phyloP scores from a whole-genome alignment of 2,113 vertebrate genomes.

The Anarhynchus alexandrinus region DNA sequence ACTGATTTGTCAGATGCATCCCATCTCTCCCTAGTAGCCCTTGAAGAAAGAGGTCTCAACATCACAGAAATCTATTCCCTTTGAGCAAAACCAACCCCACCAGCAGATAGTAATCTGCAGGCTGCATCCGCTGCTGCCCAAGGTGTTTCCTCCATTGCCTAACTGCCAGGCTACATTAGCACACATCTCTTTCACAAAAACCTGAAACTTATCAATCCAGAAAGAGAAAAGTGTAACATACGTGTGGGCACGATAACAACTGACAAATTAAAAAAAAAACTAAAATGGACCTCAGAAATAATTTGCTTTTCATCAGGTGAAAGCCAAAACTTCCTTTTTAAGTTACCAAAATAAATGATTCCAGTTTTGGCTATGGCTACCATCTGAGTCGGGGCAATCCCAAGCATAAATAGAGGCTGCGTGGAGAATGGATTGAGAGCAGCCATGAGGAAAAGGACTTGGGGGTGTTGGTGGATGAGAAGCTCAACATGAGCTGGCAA shows the following conservation, averaged over 20 bases:
- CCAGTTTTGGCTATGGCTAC: neutral
- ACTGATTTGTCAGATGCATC: neutral
- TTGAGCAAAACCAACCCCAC: neutral
- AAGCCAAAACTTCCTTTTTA: neutral
- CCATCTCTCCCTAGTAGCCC: neutral
- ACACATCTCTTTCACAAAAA: neutral
- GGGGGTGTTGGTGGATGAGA: too few species aligned
- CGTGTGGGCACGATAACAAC: neutral
- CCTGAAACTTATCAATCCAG: neutral
- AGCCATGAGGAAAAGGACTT: too few species aligned
- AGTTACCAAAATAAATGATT: neutral
- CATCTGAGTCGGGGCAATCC: too few species aligned
- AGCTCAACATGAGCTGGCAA: too few species aligned
- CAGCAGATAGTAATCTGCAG: neutral
- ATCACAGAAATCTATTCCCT: neutral
- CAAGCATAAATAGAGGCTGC: too few species aligned
- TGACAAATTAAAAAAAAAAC: neutral
- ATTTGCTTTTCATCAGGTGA: neutral
- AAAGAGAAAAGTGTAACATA: rapidly evolving
- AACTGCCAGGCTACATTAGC: neutral
- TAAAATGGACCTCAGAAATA: neutral
- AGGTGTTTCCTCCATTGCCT: rapidly evolving
- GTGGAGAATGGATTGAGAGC: too few species aligned
- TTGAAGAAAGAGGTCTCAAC: neutral
- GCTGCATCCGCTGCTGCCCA: neutral